Evolutionary conservation across 2,113 vertebrate species (phyloP).

Genomic region (Elgaria multicarinata): DNA sequence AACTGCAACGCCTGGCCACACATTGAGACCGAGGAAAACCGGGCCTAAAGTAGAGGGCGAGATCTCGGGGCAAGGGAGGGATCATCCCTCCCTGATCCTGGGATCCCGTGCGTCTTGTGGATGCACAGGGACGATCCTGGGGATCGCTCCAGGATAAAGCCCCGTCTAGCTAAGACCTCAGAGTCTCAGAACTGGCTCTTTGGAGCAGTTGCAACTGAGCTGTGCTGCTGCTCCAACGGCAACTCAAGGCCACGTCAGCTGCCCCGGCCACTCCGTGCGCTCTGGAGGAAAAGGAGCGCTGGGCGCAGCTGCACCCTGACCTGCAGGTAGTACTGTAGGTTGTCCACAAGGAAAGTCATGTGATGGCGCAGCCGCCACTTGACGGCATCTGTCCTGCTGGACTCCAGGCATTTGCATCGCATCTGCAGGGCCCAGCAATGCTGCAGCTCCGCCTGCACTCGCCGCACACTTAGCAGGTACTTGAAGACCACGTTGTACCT

Average conservation of each 20-base stretch:
- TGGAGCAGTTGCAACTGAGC: not conserved
- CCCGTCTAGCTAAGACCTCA: too few species aligned
- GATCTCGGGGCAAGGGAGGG: too few species aligned
- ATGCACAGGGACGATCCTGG: too few species aligned
- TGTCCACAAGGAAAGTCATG: slow-evolving; percentile 98
- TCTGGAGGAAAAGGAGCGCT: not conserved
- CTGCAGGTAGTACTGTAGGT: slow-evolving; percentile 99
- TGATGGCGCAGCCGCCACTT: slow-evolving; percentile 96
- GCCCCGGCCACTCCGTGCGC: too few species aligned
- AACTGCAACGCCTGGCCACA: too few species aligned
- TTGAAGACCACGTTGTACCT: slow-evolving; percentile 98
- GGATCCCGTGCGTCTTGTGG: too few species aligned
- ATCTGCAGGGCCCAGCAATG: slow-evolving; percentile 99
- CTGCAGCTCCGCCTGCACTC: slow-evolving; percentile 95
- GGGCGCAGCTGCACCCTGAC: slow-evolving; percentile 68
- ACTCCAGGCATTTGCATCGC: slow-evolving; percentile 94
- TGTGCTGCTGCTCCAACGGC: not conserved
- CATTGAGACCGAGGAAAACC: too few species aligned
- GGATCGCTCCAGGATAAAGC: too few species aligned
- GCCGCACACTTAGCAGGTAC: slow-evolving; percentile 93
- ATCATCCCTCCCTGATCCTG: too few species aligned
- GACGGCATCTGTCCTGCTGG: slow-evolving; percentile 88
- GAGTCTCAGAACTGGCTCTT: not conserved
- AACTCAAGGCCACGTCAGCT: too few species aligned
- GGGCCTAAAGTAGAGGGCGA: too few species aligned